A percentile compares a stretch with the other conserved stretches of the same genome.
phyloP scores from a whole-genome alignment of 2,797 vertebrate species.

The Columba guinea region DNA sequence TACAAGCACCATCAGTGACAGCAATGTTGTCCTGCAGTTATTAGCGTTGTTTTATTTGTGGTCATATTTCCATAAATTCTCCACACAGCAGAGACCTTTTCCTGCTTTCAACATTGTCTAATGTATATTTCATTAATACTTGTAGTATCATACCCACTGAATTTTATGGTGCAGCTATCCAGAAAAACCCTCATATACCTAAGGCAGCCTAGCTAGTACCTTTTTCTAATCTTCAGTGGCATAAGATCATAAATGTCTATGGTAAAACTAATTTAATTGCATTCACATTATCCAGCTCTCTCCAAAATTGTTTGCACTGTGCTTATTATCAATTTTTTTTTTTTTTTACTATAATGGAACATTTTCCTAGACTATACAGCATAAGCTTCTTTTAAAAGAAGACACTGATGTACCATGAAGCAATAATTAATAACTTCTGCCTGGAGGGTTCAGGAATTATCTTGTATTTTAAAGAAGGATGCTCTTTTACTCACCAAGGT shows the following conservation, averaged over 20 bases:
- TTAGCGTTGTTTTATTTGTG: neutral
- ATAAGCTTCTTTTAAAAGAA: constrained; percentile 41
- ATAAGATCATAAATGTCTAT: neutral
- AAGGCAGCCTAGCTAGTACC: neutral
- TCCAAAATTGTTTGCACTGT: constrained; percentile 22
- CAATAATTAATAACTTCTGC: constrained; percentile 55
- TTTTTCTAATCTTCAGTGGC: constrained; percentile 20
- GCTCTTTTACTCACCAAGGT: constrained; percentile 5
- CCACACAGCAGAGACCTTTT: neutral
- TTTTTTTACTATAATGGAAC: neutral
- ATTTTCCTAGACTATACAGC: neutral
- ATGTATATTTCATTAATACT: neutral
- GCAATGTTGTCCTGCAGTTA: neutral
- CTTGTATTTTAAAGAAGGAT: constrained; percentile 1
- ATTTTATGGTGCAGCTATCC: neutral
- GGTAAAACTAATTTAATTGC: constrained; percentile 50
- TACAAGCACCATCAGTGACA: neutral
- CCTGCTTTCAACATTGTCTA: neutral
- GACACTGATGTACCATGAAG: neutral
- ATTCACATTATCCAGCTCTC: constrained; percentile 3
- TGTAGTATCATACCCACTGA: neutral
- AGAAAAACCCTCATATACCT: neutral
- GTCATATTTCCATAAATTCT: neutral
- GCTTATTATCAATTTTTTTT: constrained; percentile 1
- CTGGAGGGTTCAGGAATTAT: constrained; percentile 2